phyloP scores from a whole-genome alignment of 2,113 vertebrate genomes.

The Ptychochromis oligacanthus region DNA sequence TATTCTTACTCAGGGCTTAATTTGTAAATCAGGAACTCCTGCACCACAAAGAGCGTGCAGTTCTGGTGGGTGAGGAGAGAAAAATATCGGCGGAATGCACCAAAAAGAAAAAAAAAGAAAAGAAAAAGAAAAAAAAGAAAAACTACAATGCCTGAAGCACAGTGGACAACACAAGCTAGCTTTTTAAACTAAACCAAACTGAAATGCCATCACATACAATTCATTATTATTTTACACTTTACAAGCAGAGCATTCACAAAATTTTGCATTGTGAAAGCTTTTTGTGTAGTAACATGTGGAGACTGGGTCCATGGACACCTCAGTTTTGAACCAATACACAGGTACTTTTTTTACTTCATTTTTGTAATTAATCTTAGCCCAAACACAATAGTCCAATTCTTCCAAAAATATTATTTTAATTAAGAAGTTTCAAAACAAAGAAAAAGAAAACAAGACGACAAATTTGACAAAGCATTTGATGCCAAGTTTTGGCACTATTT shows the following conservation, averaged over 20 bases:
- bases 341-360: no score
- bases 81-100: not conserved
- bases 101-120: not conserved
- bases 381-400: no score
- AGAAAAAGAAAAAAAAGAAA: not conserved
- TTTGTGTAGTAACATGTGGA: not conserved
- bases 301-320: not conserved
- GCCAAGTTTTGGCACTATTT: no score
- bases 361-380: no score
- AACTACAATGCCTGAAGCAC: not conserved
- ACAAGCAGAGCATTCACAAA: not conserved
- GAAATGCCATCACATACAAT: not conserved
- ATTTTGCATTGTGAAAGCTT: not conserved
- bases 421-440: no score
- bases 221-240: not conserved
- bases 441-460: no score
- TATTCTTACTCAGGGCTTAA: not conserved
- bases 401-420: no score
- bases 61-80: not conserved
- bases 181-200: not conserved
- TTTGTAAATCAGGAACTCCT: not conserved
- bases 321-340: no score
- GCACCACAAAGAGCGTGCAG: not conserved
- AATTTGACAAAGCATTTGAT: no score
- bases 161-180: not conserved